Evolutionary conservation across 2,113 vertebrate genomes (phyloP).

Genomic region (Daphoenositta chrysoptera): DNA sequence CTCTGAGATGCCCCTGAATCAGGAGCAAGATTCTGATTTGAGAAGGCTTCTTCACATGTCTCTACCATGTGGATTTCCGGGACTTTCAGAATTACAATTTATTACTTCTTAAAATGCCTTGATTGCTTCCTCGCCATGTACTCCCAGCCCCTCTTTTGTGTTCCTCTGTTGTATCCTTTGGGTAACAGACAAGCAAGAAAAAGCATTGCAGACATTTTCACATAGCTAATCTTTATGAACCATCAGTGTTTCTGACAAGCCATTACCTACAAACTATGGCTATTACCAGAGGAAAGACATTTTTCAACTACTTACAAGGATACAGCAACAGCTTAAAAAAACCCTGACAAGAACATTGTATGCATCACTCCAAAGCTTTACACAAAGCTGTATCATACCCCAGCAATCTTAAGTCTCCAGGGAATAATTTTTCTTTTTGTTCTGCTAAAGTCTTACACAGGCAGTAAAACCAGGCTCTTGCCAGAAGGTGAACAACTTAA

Average conservation of each 20-base stretch:
- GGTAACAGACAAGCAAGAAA: neutral
- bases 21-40: neutral
- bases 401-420: neutral
- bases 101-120: neutral
- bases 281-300: neutral
- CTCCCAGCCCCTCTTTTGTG: neutral
- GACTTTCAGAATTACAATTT: neutral
- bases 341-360: neutral
- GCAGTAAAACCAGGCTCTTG: neutral
- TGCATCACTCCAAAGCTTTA: neutral
- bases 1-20: neutral
- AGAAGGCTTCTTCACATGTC: neutral
- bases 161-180: neutral
- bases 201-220: neutral
- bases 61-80: neutral
- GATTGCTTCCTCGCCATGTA: neutral
- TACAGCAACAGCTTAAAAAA: neutral
- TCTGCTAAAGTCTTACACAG: neutral
- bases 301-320: slow-evolving; percentile 22
- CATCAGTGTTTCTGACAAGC: slow-evolving; percentile 1
- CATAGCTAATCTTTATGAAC: slow-evolving; percentile 20
- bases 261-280: slow-evolving; percentile 30
- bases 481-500: slow-evolving; percentile 13
- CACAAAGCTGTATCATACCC: neutral
- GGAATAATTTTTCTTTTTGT: neutral